Base-by-base conservation (phyloP, 2,113 vertebrate species). In the Semicossyphus pulcher region DNA sequence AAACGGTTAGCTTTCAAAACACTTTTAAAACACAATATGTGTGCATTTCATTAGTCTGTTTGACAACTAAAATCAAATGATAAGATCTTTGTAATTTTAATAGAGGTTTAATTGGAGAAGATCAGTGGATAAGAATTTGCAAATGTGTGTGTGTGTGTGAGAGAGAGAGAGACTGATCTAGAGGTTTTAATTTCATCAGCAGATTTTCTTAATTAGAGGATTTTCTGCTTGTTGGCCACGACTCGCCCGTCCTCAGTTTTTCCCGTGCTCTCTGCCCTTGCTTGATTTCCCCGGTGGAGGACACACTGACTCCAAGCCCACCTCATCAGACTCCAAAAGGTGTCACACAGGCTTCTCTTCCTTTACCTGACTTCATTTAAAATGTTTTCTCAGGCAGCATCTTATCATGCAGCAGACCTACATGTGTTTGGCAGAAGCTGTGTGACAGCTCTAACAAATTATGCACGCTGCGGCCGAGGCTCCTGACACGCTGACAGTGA, bases 131-230 rank as follows among this genome's bases (percentile, higher is more conserved):
- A 47, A 36, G 8, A 39, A 68, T 42, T 25, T 2, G 4, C 36
- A n/a, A n/a, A 5, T 66, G 39, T 58, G 20, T 34, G 47, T 41
- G 54, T 23, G 60, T 42, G 63, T 56, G 60, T 12, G 45, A 31
- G 47, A 26, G 59, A 44, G 59, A 45, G 68, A 67, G 69, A 28
- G 71, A 57, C 66, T 62, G 56, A 86, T 80, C 10, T 59, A 63
- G 56, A 71, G 73, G 73, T 88, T 80, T 53, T 83, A 83, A 89
- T 91, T 91, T 81, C 62, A 83, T 89, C 72, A 84, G 58, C 71
- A 75, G 66, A 77, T 88, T 90, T 88, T 69, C 78, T 85, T 89
- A 90, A 92, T 81, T 77, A 78, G 80, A 84, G 56, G 54, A 91
- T 91, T 86, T 90, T 87, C 79, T 80, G 88, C 84, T 82, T 74